Evolutionary conservation across 1,140 invertebrate genomes (phyloP), one percentile per base, ranked within the genome.

Genomic region (Brachionus calyciflorus): DNA sequence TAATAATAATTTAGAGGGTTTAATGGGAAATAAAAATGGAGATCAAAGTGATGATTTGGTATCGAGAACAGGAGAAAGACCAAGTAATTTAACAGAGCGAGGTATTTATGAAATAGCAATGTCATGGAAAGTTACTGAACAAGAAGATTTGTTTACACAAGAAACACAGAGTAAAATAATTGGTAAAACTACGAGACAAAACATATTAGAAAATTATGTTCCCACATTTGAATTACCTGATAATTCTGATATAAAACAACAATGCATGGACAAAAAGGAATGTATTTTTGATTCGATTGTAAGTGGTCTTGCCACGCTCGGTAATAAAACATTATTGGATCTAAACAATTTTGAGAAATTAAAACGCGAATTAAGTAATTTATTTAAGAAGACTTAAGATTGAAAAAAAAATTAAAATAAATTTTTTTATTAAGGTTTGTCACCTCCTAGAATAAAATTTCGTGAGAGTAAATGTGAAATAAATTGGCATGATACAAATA

Each of bases 21-120:
- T 70, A 17, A 48, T 70, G 68, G 68, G 68, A n/a, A 70, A 70
- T 70, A 48, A 48, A 4, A 70, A 70, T 46, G 1, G 28, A 70
- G 17, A 70, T 14, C 10, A n/a, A n/a, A 53, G 10, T 53, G 68
- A 70, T 48, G 68, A 70, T 46, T 21, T 70, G 1, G 4, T 17
- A 30, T 24, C 24, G 1, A 48, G 68, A 19, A n/a, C 30, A 9
- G 44, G 24, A 3, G 2, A 44, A 26, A 6, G 7, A 10, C 68
- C 68, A 28, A 48, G 19, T 17, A 37, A 48, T 26, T 7, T 9
- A 2, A 30, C 24, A 30, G 68, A 70, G 3, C 40, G 68, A 28
- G 68, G 21, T 17, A 48, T 48, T 70, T 70, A 6, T 21, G 17
- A 9, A 17, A 24, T 70, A 1, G 41, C 41, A 7, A 48, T 21